A percentile compares a stretch with the other conserved stretches of the same genome.
Evolutionary conservation across 2,888 invertebrate species (phyloP).

Genomic region (Osedax fenrisi): DNA sequence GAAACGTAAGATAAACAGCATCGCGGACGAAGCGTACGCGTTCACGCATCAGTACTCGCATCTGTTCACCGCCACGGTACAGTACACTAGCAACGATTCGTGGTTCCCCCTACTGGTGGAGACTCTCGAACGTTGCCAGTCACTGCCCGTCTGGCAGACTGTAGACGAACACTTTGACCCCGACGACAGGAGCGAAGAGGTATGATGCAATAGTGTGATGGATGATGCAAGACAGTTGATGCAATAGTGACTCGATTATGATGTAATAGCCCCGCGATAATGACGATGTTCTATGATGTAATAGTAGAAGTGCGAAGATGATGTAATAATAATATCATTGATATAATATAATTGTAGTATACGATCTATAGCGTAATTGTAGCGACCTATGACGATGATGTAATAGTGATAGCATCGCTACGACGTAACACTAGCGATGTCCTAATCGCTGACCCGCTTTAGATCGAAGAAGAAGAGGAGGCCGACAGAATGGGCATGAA

Average conservation of each 20-base stretch:
- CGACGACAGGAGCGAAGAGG: slow-evolving; percentile 10
- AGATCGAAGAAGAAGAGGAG: too few relatives aligned
- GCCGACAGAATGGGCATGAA: not conserved
- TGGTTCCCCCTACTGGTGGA: slow-evolving; percentile 36
- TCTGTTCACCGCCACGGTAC: slow-evolving; percentile 34
- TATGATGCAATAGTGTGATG: not conserved
- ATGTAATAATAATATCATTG: too few relatives aligned
- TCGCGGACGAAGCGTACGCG: slow-evolving; percentile 34
- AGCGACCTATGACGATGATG: too few relatives aligned
- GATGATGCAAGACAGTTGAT: not conserved
- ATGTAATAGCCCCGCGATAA: too few relatives aligned
- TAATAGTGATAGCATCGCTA: too few relatives aligned
- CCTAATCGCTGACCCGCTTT: too few relatives aligned
- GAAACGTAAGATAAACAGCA: too few relatives aligned
- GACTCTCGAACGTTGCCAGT: slow-evolving; percentile 33
- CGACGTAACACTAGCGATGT: too few relatives aligned
- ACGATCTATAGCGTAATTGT: too few relatives aligned
- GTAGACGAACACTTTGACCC: slow-evolving; percentile 12
- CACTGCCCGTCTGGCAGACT: slow-evolving; percentile 32
- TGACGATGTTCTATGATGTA: too few relatives aligned
- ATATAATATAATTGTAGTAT: too few relatives aligned
- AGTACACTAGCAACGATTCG: slow-evolving; percentile 33
- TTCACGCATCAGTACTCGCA: slow-evolving; percentile 32
- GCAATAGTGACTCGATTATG: not conserved
- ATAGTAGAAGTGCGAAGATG: too few relatives aligned